Percentiles rank a stretch among this genome's conserved stretches.
Conservation (phyloP, 2,797 vertebrate species). For the Gambusia yucatana region DNA sequence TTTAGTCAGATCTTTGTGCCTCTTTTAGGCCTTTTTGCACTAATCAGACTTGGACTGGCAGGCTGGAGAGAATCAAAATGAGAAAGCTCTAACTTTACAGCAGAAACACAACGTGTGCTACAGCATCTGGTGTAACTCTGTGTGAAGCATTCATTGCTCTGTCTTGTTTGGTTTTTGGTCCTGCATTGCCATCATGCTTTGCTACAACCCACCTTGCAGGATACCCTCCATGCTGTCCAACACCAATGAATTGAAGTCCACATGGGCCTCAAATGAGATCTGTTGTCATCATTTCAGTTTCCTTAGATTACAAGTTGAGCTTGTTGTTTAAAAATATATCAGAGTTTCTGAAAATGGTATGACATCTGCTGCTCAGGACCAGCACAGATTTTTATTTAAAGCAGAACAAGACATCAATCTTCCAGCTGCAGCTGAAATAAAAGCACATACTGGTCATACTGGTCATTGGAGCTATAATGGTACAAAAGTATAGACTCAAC, state of each 20-base stretch:
- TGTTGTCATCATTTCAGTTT: not conserved
- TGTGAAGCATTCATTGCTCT: slow-evolving; percentile 17
- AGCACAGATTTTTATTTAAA: not conserved
- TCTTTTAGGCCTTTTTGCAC: slow-evolving; percentile 17
- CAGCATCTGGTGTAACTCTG: slow-evolving; percentile 9
- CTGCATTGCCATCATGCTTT: slow-evolving; percentile 59
- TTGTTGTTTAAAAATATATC: not conserved
- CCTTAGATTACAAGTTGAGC: not conserved
- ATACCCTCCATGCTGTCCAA: slow-evolving; percentile 49
- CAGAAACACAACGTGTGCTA: slow-evolving; percentile 11
- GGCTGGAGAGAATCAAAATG: slow-evolving; percentile 42
- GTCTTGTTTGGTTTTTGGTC: slow-evolving; percentile 10
- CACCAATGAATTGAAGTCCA: slow-evolving; percentile 12
- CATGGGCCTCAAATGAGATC: not conserved
- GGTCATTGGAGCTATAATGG: not conserved
- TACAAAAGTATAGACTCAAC: not conserved
- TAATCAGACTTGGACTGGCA: slow-evolving; percentile 26
- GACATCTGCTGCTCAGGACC: not conserved
- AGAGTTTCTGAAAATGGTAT: not conserved
- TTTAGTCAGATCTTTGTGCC: slow-evolving; percentile 33
- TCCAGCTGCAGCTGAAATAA: not conserved
- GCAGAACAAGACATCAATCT: not conserved
- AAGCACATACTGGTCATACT: not conserved
- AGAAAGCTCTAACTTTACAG: slow-evolving; percentile 43
- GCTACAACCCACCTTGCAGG: slow-evolving; percentile 34